A percentile compares a stretch with the other conserved stretches of the same genome.
Conservation (phyloP, 2,888 invertebrate species). For the Leucoptera coffeella region DNA sequence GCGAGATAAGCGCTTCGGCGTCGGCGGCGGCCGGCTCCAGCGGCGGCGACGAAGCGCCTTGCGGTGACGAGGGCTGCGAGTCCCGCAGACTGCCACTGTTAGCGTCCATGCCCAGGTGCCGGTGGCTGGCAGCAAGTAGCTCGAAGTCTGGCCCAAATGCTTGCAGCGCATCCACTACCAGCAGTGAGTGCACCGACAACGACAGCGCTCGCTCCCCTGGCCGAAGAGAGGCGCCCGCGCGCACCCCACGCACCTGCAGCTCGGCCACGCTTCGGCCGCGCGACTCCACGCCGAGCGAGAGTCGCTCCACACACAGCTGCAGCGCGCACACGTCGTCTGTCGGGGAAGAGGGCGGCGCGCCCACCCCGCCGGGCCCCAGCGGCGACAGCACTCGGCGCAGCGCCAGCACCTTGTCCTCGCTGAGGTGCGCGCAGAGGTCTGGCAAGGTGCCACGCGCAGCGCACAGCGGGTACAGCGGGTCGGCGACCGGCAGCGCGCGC, state of each 20-base stretch:
- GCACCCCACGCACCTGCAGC: constrained; percentile 85
- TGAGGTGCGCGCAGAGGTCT: constrained; percentile 81
- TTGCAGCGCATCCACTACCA: constrained; percentile 92
- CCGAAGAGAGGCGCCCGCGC: constrained; percentile 67
- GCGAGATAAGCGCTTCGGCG: constrained; percentile 74
- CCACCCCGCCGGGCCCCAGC: constrained; percentile 3
- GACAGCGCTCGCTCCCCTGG: constrained; percentile 70
- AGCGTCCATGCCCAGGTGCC: constrained; percentile 91
- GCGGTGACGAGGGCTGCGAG: constrained; percentile 86
- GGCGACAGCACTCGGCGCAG: constrained; percentile 28
- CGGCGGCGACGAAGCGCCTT: constrained; percentile 29
- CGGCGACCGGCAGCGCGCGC: constrained; percentile 72
- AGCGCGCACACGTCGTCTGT: no score
- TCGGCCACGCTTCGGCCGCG: constrained; percentile 87
- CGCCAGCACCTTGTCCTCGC: constrained; percentile 76
- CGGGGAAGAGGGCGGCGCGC: constrained; percentile 3
- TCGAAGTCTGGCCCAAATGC: constrained; percentile 95
- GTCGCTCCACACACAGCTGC: no score
- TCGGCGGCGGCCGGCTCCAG: no score
- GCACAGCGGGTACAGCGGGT: constrained; percentile 82
- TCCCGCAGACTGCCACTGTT: constrained; percentile 87
- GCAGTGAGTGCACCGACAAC: constrained; percentile 85
- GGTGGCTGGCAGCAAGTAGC: constrained; percentile 88
- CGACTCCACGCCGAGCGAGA: no score
- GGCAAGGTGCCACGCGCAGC: constrained; percentile 82